phyloP scores from a whole-genome alignment of 2,888 invertebrate genomes.

The Desoria tigrina region DNA sequence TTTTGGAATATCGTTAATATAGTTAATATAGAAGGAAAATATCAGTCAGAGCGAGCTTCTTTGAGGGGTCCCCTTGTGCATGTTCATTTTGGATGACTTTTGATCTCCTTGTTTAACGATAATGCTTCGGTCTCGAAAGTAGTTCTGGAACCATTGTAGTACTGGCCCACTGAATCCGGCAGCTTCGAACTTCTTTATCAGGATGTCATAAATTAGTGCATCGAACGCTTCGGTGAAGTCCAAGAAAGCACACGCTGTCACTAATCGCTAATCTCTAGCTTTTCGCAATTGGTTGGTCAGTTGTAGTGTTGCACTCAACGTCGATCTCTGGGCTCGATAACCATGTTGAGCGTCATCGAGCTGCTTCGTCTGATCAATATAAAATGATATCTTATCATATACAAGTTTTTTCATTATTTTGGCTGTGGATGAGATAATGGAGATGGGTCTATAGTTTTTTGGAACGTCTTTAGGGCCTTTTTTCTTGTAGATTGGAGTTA shows the following conservation, averaged over 20 bases:
- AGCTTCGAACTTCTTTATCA: neutral
- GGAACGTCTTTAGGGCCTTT: no score
- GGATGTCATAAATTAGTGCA: neutral
- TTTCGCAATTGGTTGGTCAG: neutral
- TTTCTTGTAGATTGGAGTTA: no score
- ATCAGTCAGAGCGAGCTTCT: neutral
- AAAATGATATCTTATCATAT: no score
- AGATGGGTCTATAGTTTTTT: conserved; percentile 9
- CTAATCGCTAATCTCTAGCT: neutral
- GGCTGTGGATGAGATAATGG: neutral
- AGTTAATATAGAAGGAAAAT: neutral
- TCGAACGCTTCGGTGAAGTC: neutral
- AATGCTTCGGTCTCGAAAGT: neutral
- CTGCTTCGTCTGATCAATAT: no score
- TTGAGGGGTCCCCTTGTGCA: conserved; percentile 13
- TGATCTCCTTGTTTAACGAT: neutral
- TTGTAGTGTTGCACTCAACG: no score
- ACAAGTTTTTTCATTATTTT: conserved; percentile 2
- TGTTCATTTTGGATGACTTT: neutral
- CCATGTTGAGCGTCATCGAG: no score
- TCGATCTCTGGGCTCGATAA: neutral
- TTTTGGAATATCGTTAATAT: neutral
- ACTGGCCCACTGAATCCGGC: neutral
- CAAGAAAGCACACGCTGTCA: neutral
- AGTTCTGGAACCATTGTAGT: neutral